phyloP scores from a whole-genome alignment of 2,113 vertebrate genomes.

The Rhagologus leucostigma region DNA sequence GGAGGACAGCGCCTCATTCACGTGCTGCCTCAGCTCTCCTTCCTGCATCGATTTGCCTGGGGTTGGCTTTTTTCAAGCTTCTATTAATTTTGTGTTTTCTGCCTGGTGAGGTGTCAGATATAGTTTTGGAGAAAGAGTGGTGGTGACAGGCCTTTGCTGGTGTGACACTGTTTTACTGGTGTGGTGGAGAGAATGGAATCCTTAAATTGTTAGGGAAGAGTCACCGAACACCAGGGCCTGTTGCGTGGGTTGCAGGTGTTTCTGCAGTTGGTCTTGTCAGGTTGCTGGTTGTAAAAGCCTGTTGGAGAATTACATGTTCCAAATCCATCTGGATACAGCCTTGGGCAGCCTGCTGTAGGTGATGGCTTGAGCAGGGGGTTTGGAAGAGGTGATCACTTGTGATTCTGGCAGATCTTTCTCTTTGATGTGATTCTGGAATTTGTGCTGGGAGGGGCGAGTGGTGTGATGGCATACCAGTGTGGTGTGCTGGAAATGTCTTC shows the following conservation, averaged over 20 bases:
- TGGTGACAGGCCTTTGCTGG: neutral
- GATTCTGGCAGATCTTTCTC: neutral
- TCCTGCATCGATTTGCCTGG: neutral
- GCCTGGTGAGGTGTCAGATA: accelerated
- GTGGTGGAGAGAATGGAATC: neutral
- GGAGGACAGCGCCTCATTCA: neutral
- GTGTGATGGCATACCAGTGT: neutral
- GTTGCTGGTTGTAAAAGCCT: neutral
- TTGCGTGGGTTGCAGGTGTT: neutral
- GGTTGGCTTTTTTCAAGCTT: neutral
- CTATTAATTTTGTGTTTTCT: neutral
- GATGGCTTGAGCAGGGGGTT: neutral
- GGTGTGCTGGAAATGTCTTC: neutral
- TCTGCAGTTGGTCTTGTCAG: neutral
- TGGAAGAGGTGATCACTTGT: accelerated
- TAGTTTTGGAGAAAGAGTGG: neutral
- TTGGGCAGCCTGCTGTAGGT: neutral
- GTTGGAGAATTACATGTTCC: neutral
- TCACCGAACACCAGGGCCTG: neutral
- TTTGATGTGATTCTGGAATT: neutral
- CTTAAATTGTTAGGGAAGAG: neutral
- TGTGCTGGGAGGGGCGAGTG: neutral
- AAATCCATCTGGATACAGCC: accelerated
- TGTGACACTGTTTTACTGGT: neutral
- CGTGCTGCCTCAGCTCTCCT: neutral